These are phyloP conservation scores for Papilio demoleus DNA, from an alignment of 2,888 invertebrate genomes.

Conservation along the genomic window DNA sequence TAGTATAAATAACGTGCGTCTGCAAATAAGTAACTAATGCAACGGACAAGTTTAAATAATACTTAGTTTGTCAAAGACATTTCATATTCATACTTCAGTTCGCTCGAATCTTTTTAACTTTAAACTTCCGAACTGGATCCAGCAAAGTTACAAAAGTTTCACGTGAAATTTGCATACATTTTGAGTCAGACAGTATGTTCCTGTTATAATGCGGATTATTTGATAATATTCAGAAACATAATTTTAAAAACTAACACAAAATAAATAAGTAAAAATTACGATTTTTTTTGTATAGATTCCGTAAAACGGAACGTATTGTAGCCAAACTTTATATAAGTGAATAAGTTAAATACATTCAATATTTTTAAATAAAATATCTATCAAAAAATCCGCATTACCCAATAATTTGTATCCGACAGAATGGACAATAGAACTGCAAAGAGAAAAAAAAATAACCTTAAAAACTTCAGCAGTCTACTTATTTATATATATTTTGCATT, in stretches of 20 bases:
- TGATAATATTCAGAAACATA: not conserved
- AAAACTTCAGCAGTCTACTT: conserved; percentile 60
- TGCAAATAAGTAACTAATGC: conserved; percentile 13
- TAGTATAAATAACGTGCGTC: not conserved
- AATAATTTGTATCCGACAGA: conserved; percentile 43
- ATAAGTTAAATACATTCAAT: not conserved
- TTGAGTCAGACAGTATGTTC: conserved; percentile 40
- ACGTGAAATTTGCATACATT: not conserved
- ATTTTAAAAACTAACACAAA: not conserved
- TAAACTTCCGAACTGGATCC: not conserved
- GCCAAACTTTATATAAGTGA: too few species aligned
- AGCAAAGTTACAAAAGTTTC: not conserved
- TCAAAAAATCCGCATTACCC: conserved; percentile 29
- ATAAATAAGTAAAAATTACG: too few species aligned
- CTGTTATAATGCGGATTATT: conserved; percentile 20
- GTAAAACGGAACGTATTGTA: too few species aligned
- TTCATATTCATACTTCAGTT: not conserved
- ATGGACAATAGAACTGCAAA: conserved; percentile 48
- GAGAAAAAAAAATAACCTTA: conserved; percentile 50
- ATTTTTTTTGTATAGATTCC: too few species aligned
- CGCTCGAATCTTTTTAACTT: not conserved
- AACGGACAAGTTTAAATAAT: conserved; percentile 19
- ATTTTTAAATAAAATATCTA: not conserved
- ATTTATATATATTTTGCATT: conserved; percentile 49
- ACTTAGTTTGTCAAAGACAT: conserved; percentile 2